Evolutionary conservation across 2,888 invertebrate genomes (phyloP).

Genomic region (Hirtodrosophila duncani): DNA sequence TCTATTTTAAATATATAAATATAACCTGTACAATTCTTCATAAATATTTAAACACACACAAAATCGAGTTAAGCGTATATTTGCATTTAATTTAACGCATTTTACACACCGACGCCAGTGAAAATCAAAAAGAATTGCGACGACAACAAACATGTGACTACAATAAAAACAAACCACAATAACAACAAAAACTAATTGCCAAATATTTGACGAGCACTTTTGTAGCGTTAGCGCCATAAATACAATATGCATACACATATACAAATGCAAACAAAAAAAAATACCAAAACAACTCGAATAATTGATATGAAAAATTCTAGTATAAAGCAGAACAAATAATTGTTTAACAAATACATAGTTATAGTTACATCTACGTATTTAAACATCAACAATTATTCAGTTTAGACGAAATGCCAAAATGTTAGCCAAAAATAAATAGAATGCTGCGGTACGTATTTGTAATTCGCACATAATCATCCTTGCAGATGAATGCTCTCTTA

Average conservation of each 20-base stretch:
- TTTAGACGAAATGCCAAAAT: conserved; percentile 43
- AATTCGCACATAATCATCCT: too few relatives aligned
- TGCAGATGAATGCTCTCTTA: too few relatives aligned
- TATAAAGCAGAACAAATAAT: conserved; percentile 40
- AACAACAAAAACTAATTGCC: conserved; percentile 60
- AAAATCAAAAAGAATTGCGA: conserved; percentile 23
- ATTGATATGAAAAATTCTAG: conserved; percentile 26
- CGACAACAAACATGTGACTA: conserved; percentile 21
- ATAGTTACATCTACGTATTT: too few relatives aligned
- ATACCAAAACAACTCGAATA: conserved; percentile 12
- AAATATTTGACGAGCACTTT: conserved; percentile 62
- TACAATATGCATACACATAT: conserved; percentile 18
- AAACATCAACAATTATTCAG: conserved; percentile 59
- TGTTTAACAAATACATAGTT: conserved; percentile 47
- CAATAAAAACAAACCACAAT: conserved; percentile 27
- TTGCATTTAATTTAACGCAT: conserved; percentile 58
- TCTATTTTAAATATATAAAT: conserved; percentile 8
- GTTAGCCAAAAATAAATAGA: too few relatives aligned
- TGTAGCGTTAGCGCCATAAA: conserved; percentile 34
- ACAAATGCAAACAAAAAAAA: conserved; percentile 14
- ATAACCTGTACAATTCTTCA: conserved; percentile 35
- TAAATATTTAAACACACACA: conserved; percentile 27
- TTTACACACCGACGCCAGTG: conserved; percentile 18
- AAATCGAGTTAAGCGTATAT: conserved; percentile 41
- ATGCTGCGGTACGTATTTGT: too few relatives aligned